These are phyloP conservation scores for Nephrocerus scutellatus DNA, from an alignment of 2,888 invertebrate genomes.

Conservation along the genomic window DNA sequence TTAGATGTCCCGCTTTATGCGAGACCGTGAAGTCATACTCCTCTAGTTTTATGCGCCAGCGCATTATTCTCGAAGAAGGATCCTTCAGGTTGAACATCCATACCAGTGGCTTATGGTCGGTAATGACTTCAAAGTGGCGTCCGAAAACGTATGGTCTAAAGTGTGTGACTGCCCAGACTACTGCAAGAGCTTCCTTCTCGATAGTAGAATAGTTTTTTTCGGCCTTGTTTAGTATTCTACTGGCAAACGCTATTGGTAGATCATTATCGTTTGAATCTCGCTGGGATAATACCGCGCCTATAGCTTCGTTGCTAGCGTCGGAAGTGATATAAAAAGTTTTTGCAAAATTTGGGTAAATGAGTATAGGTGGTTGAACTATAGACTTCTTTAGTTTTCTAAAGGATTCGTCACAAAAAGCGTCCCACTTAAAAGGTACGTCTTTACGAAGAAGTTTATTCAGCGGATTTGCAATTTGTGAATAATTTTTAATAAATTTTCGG, in stretches of 20 bases:
- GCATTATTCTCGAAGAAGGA: conserved; percentile 6
- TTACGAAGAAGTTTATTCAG: not conserved
- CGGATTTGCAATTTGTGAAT: not conserved
- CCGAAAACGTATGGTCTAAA: conserved; percentile 18
- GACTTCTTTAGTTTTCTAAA: conserved; percentile 8
- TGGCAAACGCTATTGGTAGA: conserved; percentile 16
- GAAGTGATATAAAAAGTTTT: conserved; percentile 14
- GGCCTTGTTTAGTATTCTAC: conserved; percentile 10
- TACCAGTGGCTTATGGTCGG: conserved; percentile 16
- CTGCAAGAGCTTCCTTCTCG: conserved; percentile 17
- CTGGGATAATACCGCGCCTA: conserved; percentile 17
- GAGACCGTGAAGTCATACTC: conserved; percentile 4
- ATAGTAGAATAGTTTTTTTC: conserved; percentile 16
- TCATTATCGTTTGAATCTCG: conserved; percentile 9
- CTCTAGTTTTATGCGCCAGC: conserved; percentile 9
- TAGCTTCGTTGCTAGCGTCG: conserved; percentile 14
- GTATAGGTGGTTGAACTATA: conserved; percentile 7
- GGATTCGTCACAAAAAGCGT: conserved; percentile 1
- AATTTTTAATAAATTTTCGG: conserved; percentile 6
- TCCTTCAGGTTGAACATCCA: conserved; percentile 14
- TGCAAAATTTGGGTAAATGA: conserved; percentile 14
- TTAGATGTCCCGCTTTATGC: conserved; percentile 9
- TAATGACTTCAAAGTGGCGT: conserved; percentile 15
- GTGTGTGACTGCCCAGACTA: conserved; percentile 9
- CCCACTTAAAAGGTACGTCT: conserved; percentile 7